Evolutionary conservation across 2,797 vertebrate genomes (phyloP).

Genomic region (Botia kubotai): DNA sequence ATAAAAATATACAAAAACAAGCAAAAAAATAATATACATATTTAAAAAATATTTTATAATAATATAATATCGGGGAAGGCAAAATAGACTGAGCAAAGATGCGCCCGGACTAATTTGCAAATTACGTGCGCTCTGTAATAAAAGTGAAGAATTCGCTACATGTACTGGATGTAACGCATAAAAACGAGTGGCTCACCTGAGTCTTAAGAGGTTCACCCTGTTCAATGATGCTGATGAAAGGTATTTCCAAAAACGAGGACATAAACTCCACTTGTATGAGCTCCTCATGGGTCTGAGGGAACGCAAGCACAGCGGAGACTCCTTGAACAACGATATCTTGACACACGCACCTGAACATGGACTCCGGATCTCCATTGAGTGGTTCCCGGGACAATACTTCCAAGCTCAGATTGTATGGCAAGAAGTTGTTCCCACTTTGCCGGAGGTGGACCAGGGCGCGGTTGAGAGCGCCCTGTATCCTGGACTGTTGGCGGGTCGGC

Average conservation of each 20-base stretch:
- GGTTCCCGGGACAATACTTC: constrained; percentile 85
- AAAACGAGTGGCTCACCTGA: constrained; percentile 76
- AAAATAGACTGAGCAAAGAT: not conserved
- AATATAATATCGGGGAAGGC: not conserved
- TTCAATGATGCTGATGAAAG: constrained; percentile 89
- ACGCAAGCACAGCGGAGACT: constrained; percentile 88
- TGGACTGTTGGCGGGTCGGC: constrained; percentile 82
- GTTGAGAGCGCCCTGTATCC: constrained; percentile 86
- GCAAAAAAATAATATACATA: no score
- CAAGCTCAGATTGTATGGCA: constrained; percentile 89
- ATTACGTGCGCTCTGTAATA: not conserved
- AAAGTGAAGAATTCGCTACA: not conserved
- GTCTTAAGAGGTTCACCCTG: constrained; percentile 82
- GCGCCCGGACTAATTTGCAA: no score
- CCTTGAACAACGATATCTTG: constrained; percentile 86
- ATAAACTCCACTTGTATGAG: constrained; percentile 92
- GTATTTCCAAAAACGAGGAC: constrained; percentile 88
- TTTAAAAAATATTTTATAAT: not conserved
- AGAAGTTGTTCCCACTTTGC: constrained; percentile 69
- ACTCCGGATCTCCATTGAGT: constrained; percentile 85
- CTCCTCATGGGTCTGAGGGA: constrained; percentile 87
- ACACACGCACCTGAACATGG: constrained; percentile 86
- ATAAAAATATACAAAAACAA: not conserved
- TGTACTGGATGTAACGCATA: not conserved
- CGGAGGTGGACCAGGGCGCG: constrained; percentile 79